phyloP scores from a whole-genome alignment of 2,113 vertebrate genomes.

The Erpornis zantholeuca region DNA sequence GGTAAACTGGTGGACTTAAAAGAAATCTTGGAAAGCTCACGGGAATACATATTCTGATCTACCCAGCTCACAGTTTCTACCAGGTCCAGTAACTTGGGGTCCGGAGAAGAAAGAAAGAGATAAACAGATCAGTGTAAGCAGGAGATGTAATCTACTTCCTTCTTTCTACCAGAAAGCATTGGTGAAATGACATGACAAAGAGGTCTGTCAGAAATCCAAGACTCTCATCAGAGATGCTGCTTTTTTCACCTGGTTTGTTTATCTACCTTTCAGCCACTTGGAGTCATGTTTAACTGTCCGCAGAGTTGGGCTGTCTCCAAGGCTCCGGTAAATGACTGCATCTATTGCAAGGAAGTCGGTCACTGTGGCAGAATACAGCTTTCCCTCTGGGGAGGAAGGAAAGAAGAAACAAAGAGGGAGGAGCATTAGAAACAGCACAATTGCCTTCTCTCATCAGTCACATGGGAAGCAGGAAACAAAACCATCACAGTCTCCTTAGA shows the following conservation, averaged over 20 bases:
- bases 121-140: constrained; percentile 36
- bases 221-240: not conserved
- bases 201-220: constrained; percentile 3
- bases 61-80: constrained; percentile 2
- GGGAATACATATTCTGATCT: not conserved
- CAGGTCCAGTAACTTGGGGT: constrained; percentile 6
- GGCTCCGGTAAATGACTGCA: constrained; percentile 97
- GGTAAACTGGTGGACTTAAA: not conserved
- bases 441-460: constrained; percentile 3
- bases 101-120: not conserved
- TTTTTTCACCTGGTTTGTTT: not conserved
- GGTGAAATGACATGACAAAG: constrained; percentile 35
- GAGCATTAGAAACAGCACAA: constrained; percentile 26
- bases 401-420: not conserved
- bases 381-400: constrained; percentile 82
- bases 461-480: constrained; percentile 34
- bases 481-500: not conserved
- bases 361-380: constrained; percentile 97
- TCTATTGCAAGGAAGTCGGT: constrained; percentile 99
- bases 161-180: constrained; percentile 5
- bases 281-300: constrained; percentile 99
- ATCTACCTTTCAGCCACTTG: constrained; percentile 98
- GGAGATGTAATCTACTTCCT: constrained; percentile 24
- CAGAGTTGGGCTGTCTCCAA: constrained; percentile 95
- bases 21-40: not conserved